Evolutionary conservation across 1,140 invertebrate genomes (phyloP).

Genomic region (Eriosoma lanigerum): DNA sequence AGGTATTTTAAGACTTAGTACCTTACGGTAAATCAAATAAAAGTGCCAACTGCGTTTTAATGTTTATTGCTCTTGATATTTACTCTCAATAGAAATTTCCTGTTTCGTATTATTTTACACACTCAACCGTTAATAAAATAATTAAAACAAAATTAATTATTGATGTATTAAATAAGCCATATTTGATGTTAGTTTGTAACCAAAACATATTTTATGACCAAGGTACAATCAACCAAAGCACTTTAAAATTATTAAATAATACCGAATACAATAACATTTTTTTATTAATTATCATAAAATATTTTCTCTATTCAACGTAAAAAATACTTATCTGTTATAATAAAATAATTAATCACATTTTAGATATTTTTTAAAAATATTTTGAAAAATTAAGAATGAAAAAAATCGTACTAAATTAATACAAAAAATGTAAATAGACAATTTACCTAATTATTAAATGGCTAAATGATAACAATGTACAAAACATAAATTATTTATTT

Average conservation of each 20-base stretch:
- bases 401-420: too few relatives aligned
- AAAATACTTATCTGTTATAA: too few relatives aligned
- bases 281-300: background rate
- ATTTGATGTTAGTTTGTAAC: background rate
- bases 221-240: background rate
- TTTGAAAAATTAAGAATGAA: too few relatives aligned
- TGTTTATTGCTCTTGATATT: background rate
- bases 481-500: too few relatives aligned
- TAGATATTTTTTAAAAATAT: too few relatives aligned
- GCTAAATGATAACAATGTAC: too few relatives aligned
- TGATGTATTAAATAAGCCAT: background rate
- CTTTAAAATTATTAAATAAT: slow-evolving; percentile 3
- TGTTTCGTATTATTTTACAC: background rate
- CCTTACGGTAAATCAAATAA: background rate
- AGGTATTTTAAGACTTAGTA: background rate
- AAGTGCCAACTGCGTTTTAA: background rate
- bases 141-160: background rate
- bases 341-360: too few relatives aligned
- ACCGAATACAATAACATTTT: background rate
- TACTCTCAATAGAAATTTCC: background rate
- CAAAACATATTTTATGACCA: background rate
- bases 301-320: background rate
- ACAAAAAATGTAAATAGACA: too few relatives aligned
- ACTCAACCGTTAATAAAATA: background rate
- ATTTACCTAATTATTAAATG: too few relatives aligned